Evolutionary conservation across 2,113 vertebrate species (phyloP).

Genomic region (Vombatus ursinus): DNA sequence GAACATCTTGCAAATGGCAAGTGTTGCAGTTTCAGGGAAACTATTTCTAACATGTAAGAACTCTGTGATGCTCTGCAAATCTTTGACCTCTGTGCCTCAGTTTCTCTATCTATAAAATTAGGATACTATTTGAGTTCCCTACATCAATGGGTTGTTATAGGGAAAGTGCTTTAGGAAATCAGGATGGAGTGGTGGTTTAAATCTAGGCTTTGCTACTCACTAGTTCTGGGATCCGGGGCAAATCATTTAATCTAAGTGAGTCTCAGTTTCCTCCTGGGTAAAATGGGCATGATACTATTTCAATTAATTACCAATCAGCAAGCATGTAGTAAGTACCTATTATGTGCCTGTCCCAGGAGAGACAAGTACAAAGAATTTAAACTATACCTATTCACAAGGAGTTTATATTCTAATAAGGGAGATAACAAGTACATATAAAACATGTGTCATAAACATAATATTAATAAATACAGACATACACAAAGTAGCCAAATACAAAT

Average conservation of each 20-base stretch:
- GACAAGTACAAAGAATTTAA: background rate
- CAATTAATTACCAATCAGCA: background rate
- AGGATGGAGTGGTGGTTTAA: background rate
- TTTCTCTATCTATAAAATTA: background rate
- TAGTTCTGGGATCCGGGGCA: background rate
- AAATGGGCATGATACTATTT: background rate
- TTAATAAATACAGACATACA: background rate
- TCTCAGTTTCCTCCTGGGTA: background rate
- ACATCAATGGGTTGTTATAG: background rate
- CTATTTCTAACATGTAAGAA: background rate
- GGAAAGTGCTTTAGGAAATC: background rate
- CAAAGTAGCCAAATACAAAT: background rate
- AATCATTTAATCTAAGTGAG: background rate
- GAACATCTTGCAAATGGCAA: background rate
- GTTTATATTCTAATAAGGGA: background rate
- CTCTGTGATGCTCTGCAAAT: background rate
- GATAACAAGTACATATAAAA: background rate
- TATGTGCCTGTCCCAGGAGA: background rate
- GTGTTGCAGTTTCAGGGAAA: background rate
- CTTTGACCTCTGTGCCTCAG: background rate
- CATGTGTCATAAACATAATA: background rate
- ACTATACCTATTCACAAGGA: background rate
- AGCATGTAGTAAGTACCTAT: background rate
- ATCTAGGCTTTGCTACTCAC: background rate
- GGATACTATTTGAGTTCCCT: background rate